These are phyloP conservation scores for Trachelus troglodyta DNA, from an alignment of 2,888 invertebrate species.

Conservation along the genomic window DNA sequence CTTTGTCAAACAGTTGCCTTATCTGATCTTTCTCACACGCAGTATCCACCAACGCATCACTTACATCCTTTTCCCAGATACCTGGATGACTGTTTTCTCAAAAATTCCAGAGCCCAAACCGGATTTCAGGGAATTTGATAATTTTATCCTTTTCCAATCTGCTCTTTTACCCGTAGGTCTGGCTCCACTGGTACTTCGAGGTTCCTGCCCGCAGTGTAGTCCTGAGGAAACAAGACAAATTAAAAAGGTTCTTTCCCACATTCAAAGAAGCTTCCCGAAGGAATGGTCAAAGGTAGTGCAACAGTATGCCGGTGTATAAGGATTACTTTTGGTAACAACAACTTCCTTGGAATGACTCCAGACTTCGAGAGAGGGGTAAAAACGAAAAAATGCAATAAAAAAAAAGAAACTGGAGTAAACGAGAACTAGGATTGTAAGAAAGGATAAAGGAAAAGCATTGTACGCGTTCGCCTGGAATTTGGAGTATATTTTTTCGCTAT, in stretches of 20 bases:
- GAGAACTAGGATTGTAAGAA: background rate
- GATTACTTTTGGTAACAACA: background rate
- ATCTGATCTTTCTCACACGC: background rate
- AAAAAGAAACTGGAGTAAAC: background rate
- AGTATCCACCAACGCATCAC: too few relatives aligned
- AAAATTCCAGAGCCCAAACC: background rate
- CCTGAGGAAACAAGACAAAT: conserved; percentile 79
- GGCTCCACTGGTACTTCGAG: conserved; percentile 79
- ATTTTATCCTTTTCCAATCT: background rate
- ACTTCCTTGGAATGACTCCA: background rate
- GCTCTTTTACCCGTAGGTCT: conserved; percentile 70
- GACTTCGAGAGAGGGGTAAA: background rate
- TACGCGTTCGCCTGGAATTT: background rate
- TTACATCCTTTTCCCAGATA: background rate
- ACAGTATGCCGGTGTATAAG: conserved; percentile 71
- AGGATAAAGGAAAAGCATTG: background rate
- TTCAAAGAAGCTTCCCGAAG: conserved; percentile 80
- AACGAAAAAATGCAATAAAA: background rate
- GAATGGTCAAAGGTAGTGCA: conserved; percentile 82
- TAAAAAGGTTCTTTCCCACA: conserved; percentile 78
- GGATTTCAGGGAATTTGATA: background rate
- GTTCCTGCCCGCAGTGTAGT: conserved; percentile 78
- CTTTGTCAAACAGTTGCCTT: background rate
- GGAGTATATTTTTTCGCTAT: background rate
- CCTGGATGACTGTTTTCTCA: background rate